These are phyloP conservation scores for Aeoliscus strigatus DNA, from an alignment of 2,797 vertebrate species.

Conservation along the genomic window DNA sequence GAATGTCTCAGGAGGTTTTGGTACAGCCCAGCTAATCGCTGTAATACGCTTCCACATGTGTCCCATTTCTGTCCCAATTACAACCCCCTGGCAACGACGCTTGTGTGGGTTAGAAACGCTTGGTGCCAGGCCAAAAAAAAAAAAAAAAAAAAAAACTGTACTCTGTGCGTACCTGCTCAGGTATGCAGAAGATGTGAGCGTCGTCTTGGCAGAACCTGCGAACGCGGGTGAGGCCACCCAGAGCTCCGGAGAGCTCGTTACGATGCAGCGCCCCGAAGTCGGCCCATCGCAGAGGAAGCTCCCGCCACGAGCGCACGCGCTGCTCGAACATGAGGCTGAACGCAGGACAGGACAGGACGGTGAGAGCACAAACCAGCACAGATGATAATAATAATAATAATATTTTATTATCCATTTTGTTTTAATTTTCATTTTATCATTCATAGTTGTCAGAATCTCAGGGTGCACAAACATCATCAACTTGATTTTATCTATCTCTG, in stretches of 20 bases:
- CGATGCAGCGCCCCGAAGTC: conserved; percentile 93
- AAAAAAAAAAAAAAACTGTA: neutral
- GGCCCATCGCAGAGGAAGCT: conserved; percentile 89
- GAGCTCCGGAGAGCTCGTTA: conserved; percentile 82
- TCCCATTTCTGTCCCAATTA: conserved; percentile 12
- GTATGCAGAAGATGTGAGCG: conserved; percentile 89
- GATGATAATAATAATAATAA: no score
- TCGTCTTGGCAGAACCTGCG: conserved; percentile 92
- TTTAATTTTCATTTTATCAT: no score
- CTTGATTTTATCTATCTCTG: no score
- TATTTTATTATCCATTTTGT: no score
- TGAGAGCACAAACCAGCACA: no score
- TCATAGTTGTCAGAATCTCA: no score
- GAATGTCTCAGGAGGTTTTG: conserved; percentile 58
- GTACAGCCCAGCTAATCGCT: conserved; percentile 42
- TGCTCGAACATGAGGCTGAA: conserved; percentile 90
- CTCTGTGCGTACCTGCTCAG: conserved; percentile 79
- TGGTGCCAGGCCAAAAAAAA: no score
- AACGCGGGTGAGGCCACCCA: conserved; percentile 86
- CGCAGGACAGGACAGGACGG: conserved; percentile 4
- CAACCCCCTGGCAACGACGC: neutral
- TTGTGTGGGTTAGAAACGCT: no score
- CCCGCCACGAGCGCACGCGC: conserved; percentile 87
- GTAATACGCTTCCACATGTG: conserved; percentile 30
- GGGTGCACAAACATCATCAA: no score